These are phyloP conservation scores for Channa striata DNA, from an alignment of 2,797 vertebrate species.

Conservation along the genomic window DNA sequence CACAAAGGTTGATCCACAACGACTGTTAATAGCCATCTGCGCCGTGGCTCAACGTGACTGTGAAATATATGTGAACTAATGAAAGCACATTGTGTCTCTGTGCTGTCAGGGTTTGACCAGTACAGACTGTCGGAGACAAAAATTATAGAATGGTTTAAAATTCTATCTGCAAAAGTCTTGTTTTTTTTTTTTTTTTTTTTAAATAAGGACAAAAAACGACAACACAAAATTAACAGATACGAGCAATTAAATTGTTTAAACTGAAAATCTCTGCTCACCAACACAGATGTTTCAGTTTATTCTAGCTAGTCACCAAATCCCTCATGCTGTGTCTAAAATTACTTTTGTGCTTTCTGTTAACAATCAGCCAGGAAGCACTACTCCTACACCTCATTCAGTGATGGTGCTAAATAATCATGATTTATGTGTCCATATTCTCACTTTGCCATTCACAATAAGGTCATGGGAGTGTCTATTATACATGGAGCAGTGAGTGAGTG, in stretches of 20 bases:
- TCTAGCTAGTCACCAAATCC: neutral
- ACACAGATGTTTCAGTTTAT: neutral
- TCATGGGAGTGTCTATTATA: neutral
- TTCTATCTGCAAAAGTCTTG: neutral
- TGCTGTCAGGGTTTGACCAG: neutral
- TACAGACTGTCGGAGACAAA: neutral
- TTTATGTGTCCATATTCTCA: too few species aligned
- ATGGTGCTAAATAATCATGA: neutral
- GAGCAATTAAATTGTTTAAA: neutral
- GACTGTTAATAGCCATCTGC: slow-evolving; percentile 51
- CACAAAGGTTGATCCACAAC: slow-evolving; percentile 33
- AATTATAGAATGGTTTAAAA: neutral
- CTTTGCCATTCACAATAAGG: too few species aligned
- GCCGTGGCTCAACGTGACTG: slow-evolving; percentile 14
- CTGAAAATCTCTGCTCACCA: neutral
- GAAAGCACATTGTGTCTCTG: slow-evolving; percentile 9
- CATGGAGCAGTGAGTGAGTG: neutral
- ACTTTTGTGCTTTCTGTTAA: too few species aligned
- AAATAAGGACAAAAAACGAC: neutral
- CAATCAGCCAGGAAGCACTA: neutral
- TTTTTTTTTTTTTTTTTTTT: too few species aligned
- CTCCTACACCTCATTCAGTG: neutral
- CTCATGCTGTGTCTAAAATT: neutral
- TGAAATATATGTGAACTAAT: slow-evolving; percentile 18
- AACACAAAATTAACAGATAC: too few species aligned